Evolutionary conservation across 1,140 invertebrate species (phyloP).

Genomic region (Zaprionus davidi): DNA sequence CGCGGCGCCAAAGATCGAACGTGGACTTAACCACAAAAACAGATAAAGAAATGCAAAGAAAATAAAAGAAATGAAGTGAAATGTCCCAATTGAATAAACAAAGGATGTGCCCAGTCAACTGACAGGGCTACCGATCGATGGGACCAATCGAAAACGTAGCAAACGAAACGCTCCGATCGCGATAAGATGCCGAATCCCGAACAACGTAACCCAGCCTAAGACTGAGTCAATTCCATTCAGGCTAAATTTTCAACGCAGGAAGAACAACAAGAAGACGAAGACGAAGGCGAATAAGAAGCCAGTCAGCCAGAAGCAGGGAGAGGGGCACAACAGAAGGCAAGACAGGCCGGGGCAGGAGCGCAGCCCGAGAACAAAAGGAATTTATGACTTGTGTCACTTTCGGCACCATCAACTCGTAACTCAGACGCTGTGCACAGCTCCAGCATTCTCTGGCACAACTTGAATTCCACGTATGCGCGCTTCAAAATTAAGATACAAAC

Average conservation of each 20-base stretch:
- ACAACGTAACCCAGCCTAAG: conserved; percentile 21
- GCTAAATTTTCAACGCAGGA: conserved; percentile 58
- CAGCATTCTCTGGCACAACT: conserved; percentile 39
- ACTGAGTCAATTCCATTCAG: conserved; percentile 69
- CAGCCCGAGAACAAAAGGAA: conserved; percentile 65
- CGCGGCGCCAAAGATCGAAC: conserved; percentile 53
- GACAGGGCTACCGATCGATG: conserved; percentile 72
- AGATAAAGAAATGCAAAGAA: conserved; percentile 31
- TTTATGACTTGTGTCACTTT: conserved; percentile 84
- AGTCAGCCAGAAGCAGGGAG: neutral
- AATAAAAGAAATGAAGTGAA: neutral
- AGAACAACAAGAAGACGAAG: neutral
- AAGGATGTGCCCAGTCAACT: conserved; percentile 51
- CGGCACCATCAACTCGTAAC: conserved; percentile 82
- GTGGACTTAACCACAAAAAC: conserved; percentile 9
- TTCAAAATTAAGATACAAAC: conserved; percentile 80
- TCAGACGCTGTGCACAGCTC: conserved; percentile 63
- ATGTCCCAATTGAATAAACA: conserved; percentile 62
- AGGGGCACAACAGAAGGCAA: too few relatives aligned
- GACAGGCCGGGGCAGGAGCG: neutral
- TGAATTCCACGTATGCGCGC: conserved; percentile 79
- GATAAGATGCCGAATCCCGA: conserved; percentile 33
- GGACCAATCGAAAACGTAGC: conserved; percentile 63
- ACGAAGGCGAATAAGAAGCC: neutral
- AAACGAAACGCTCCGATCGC: conserved; percentile 51